Percentiles rank a stretch among this genome's conserved stretches.
These are phyloP conservation scores for Adelosebastes latens DNA, from an alignment of 2,797 vertebrate genomes.

Conservation along the genomic window DNA sequence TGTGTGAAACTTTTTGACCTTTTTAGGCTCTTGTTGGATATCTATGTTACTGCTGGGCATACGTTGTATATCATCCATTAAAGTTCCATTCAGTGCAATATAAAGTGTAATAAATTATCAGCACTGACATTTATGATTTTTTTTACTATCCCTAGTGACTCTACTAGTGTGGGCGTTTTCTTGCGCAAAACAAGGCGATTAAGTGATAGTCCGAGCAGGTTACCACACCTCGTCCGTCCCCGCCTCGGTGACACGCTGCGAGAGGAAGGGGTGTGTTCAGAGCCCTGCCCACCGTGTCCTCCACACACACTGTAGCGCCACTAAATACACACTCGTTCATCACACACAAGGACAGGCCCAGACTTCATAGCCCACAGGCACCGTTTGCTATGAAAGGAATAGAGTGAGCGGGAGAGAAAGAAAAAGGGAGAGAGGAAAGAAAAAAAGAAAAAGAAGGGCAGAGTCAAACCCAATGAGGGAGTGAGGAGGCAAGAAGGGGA, in stretches of 20 bases:
- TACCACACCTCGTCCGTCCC: conserved; percentile 73
- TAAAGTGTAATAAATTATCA: not conserved
- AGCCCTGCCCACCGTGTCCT: conserved; percentile 70
- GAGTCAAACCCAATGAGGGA: conserved; percentile 54
- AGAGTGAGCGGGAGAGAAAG: conserved; percentile 48
- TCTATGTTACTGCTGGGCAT: not conserved
- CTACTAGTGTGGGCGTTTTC: conserved; percentile 1
- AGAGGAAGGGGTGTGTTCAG: conserved; percentile 70
- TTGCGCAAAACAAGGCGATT: conserved; percentile 39
- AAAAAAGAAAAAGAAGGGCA: conserved; percentile 50
- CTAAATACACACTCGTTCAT: conserved; percentile 72
- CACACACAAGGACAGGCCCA: conserved; percentile 73
- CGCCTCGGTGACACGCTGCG: conserved; percentile 28
- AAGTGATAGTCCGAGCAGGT: conserved; percentile 45
- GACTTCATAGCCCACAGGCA: conserved; percentile 80
- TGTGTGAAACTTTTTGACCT: not conserved
- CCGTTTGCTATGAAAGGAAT: conserved; percentile 62
- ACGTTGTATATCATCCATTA: not conserved
- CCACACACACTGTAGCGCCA: conserved; percentile 33
- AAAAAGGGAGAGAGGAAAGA: conserved; percentile 1
- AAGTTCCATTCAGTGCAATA: not conserved
- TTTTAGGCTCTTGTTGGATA: not conserved
- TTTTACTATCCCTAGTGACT: conserved; percentile 22
- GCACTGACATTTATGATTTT: not conserved
- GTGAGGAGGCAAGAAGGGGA: conserved; percentile 48